Conservation (phyloP, 1,140 invertebrate genomes). For the Eumeta japonica region DNA sequence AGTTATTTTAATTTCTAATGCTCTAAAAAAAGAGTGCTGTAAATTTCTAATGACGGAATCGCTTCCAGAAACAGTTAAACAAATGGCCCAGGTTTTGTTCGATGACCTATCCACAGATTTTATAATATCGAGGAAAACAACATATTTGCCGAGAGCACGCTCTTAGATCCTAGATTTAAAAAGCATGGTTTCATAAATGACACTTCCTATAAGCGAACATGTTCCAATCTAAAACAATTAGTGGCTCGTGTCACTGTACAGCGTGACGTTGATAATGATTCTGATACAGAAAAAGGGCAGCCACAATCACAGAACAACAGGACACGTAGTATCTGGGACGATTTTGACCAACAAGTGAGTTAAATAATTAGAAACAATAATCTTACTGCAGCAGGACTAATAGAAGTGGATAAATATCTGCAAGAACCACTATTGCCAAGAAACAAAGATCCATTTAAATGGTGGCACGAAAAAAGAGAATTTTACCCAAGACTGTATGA, state of each 20-base stretch:
- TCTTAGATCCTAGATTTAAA: slow-evolving; percentile 6
- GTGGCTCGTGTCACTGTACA: slow-evolving; percentile 8
- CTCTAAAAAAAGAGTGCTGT: too few relatives aligned
- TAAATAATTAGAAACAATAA: slow-evolving; percentile 4
- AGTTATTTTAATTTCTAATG: slow-evolving; percentile 2
- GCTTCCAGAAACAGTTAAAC: background rate
- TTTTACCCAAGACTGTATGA: slow-evolving; percentile 16
- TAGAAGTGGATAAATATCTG: slow-evolving; percentile 15
- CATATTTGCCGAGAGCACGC: background rate
- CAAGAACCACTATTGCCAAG: slow-evolving; percentile 12
- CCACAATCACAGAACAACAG: background rate
- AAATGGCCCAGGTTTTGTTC: background rate
- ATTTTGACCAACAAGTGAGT: slow-evolving; percentile 8
- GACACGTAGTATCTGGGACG: slow-evolving; percentile 7
- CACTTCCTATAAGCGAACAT: background rate
- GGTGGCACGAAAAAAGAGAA: slow-evolving; percentile 16
- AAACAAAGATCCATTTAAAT: slow-evolving; percentile 12
- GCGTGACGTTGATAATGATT: slow-evolving; percentile 9
- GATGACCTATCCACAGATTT: slow-evolving; percentile 1
- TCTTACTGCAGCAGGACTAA: slow-evolving; percentile 11
- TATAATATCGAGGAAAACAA: background rate
- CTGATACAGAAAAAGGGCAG: slow-evolving; percentile 10
- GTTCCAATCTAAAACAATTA: background rate
- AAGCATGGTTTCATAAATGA: background rate
- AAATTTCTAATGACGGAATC: background rate